A percentile compares a stretch with the other conserved stretches of the same genome.
Conservation (phyloP, 2,113 vertebrate species). For the Cisticola juncidis region DNA sequence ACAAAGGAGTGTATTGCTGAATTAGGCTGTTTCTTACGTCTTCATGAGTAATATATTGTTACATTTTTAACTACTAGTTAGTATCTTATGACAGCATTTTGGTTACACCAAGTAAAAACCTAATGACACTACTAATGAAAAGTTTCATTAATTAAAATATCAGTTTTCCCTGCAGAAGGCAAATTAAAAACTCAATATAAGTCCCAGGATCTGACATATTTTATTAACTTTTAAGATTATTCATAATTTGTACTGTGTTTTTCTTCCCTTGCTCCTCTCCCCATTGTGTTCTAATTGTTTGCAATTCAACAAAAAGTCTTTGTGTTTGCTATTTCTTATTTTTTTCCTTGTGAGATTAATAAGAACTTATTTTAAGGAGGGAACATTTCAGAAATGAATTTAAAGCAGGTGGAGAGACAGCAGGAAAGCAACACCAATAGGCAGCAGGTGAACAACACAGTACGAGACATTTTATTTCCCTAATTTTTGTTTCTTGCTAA, state of each 20-base stretch:
- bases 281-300: slow-evolving; percentile 5
- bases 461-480: slow-evolving; percentile 2
- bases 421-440: slow-evolving; percentile 29
- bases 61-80: not conserved
- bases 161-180: not conserved
- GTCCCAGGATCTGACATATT: not conserved
- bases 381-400: not conserved
- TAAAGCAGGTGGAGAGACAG: slow-evolving; percentile 45
- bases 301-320: not conserved
- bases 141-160: not conserved
- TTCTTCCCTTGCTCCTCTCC: not conserved
- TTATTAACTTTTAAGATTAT: not conserved
- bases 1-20: not conserved
- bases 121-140: not conserved
- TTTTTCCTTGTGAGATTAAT: slow-evolving; percentile 13
- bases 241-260: not conserved
- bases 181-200: not conserved
- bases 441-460: slow-evolving; percentile 37
- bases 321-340: not conserved
- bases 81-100: not conserved
- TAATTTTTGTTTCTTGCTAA: slow-evolving; percentile 2
- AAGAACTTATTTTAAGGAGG: slow-evolving; percentile 21
- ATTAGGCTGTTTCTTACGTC: not conserved
- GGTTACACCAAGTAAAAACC: not conserved
- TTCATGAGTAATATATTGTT: not conserved